A percentile compares a stretch with the other conserved stretches of the same genome.
phyloP scores from a whole-genome alignment of 1,140 invertebrate species.

The Cylas formicarius region DNA sequence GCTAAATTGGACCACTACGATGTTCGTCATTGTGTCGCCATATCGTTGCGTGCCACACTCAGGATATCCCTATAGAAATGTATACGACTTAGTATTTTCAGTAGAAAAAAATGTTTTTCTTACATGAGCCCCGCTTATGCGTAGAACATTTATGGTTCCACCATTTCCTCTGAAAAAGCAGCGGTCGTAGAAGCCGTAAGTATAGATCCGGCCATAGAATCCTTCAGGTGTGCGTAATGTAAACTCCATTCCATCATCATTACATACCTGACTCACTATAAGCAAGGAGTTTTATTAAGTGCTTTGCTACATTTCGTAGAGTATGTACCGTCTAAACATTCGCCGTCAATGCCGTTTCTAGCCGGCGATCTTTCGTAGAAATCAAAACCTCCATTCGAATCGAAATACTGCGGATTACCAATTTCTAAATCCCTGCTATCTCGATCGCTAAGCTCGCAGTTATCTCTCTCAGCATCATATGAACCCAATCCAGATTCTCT shows the following conservation, averaged over 20 bases:
- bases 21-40: conserved; percentile 88
- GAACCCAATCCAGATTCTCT: conserved; percentile 46
- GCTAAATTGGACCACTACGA: conserved; percentile 89
- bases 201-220: conserved; percentile 84
- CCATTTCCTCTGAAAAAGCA: conserved; percentile 88
- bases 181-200: conserved; percentile 83
- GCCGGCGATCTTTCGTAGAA: conserved; percentile 76
- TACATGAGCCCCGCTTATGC: conserved; percentile 73
- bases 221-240: conserved; percentile 79
- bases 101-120: neutral
- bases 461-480: conserved; percentile 58
- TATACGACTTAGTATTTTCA: neutral
- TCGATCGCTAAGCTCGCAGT: conserved; percentile 82
- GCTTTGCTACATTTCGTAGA: neutral
- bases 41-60: conserved; percentile 88
- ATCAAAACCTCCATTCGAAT: conserved; percentile 74
- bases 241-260: conserved; percentile 90
- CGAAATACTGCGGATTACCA: conserved; percentile 77
- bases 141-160: conserved; percentile 70
- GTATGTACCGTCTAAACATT: conserved; percentile 72
- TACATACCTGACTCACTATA: conserved; percentile 78
- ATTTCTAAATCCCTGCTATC: conserved; percentile 77
- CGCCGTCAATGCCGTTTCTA: conserved; percentile 57
- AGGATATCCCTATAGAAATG: conserved; percentile 60
- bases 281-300: conserved; percentile 1